Evolutionary conservation across 2,797 vertebrate genomes (phyloP).

Genomic region (Mus caroli): DNA sequence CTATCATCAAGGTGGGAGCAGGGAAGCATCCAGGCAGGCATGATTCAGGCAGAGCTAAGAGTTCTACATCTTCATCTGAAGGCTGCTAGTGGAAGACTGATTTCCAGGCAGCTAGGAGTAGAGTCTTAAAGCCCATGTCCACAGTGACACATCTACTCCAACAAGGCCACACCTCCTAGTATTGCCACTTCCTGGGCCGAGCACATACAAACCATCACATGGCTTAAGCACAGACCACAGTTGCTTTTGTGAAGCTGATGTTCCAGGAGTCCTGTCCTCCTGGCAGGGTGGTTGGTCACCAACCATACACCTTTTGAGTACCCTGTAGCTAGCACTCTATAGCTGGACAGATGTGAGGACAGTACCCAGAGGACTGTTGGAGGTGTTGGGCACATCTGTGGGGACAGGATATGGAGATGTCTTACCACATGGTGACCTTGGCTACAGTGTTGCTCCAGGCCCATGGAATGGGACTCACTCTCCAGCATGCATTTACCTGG

Average conservation of each 20-base stretch:
- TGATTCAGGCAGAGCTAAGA: too few relatives aligned
- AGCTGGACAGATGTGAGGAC: not conserved
- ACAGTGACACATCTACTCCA: not conserved
- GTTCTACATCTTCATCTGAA: too few relatives aligned
- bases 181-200: not conserved
- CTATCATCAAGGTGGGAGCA: too few relatives aligned
- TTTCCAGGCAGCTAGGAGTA: not conserved
- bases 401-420: not conserved
- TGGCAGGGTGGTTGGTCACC: fast-evolving
- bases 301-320: not conserved
- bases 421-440: too few relatives aligned
- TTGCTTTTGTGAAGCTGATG: not conserved
- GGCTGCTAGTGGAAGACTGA: too few relatives aligned
- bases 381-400: not conserved
- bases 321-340: fast-evolving
- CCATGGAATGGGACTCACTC: fast-evolving
- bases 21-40: too few relatives aligned
- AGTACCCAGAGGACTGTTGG: not conserved
- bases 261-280: not conserved
- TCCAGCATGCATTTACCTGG: not conserved
- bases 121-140: not conserved
- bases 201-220: not conserved
- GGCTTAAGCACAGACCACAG: not conserved
- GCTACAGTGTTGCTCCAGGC: not conserved
- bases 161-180: not conserved